Evolutionary conservation across 2,113 vertebrate genomes (phyloP).

Genomic region (Arenaria interpres): DNA sequence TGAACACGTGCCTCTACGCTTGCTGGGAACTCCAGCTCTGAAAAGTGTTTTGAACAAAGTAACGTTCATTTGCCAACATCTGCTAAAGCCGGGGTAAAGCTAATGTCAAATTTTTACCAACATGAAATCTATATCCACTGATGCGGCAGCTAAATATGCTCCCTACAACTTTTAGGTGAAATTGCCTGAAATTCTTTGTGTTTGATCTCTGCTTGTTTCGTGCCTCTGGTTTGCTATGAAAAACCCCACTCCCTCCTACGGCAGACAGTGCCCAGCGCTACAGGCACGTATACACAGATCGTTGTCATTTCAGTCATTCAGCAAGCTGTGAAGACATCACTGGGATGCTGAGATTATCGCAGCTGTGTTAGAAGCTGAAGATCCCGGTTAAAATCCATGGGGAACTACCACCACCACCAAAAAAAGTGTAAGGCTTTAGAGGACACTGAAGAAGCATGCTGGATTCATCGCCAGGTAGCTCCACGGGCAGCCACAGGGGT

Average conservation of each 20-base stretch:
- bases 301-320: background rate
- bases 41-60: background rate
- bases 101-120: background rate
- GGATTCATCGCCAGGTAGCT: background rate
- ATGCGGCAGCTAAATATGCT: background rate
- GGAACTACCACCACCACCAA: background rate
- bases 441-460: background rate
- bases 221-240: background rate
- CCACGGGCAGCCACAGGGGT: background rate
- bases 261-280: background rate
- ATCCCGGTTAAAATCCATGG: background rate
- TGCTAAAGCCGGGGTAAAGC: background rate
- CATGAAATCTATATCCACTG: background rate
- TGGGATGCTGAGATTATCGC: background rate
- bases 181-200: background rate
- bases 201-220: background rate
- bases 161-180: background rate
- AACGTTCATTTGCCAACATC: background rate
- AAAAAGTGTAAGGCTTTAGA: background rate
- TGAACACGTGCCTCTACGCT: rapidly evolving
- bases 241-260: background rate
- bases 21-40: background rate
- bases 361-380: background rate
- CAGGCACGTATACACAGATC: background rate
- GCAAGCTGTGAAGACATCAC: background rate